Evolutionary conservation across 2,888 invertebrate species (phyloP), one percentile per base, ranked within the genome.

Genomic region (Lithodes maja): DNA sequence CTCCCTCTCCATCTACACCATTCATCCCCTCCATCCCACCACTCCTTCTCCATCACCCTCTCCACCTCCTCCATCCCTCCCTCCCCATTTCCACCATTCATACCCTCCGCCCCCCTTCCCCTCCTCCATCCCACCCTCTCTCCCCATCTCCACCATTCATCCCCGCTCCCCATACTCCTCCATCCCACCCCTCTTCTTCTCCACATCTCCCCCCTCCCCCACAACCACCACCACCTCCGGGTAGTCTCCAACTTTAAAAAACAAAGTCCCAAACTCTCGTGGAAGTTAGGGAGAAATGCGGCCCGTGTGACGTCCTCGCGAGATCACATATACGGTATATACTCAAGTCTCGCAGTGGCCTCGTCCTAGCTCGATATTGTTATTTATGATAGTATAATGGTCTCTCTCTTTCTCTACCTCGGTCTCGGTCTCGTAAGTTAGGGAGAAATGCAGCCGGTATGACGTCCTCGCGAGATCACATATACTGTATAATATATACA

Each of bases 211-310:
- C 74, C 17, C 74, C 17, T 74, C 74, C 74, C 74, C 3, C 74
- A 7, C 1, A 61, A n/a, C 61, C 61, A 1, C 33, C 61, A 55
- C 15, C 3, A 3, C 61, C 54, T 55, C 80, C 80, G 5, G 55
- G 17, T 2, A 7, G 3, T 74, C 17, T 74, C 74, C 81, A 68
- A 68, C 33, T 68, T 68, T 53, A 49, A 2, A 33, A 33, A 55
- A 68, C 69, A 15, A 7, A 61, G 80, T 80, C 80, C 55, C 55
- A n/a, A 80, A 80, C 80, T 80, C n/a, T 53, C 80, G 54, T 3
- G 80, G 7, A 80, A 80, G 50, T 54, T 80, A 12, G 55, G 80
- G n/a, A 55, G 80, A 80, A 80, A 54, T 80, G 80, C 54, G 80
- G 52, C 15, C 53, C n/a, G n/a, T 54, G 55, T 17, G 53, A 12